Conservation (phyloP, 1,140 invertebrate species). For the Diorhabda sublineata region DNA sequence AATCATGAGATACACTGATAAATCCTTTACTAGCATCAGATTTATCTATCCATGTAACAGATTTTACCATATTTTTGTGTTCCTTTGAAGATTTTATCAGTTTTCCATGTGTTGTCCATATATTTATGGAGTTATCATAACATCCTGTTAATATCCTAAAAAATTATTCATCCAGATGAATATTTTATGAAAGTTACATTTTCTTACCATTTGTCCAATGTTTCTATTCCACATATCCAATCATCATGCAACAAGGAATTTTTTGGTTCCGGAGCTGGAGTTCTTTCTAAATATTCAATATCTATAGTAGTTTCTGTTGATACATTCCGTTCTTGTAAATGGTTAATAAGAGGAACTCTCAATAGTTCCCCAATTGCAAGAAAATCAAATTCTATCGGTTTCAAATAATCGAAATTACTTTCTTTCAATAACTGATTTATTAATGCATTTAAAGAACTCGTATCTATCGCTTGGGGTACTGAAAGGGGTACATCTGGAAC, state of each 20-base stretch:
- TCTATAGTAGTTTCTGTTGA: conserved; percentile 76
- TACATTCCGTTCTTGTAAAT: conserved; percentile 62
- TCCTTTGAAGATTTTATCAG: conserved; percentile 79
- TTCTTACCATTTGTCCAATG: conserved; percentile 63
- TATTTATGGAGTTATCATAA: conserved; percentile 88
- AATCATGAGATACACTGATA: conserved; percentile 86
- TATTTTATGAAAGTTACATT: neutral
- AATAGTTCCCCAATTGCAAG: conserved; percentile 78
- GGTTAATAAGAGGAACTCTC: conserved; percentile 61
- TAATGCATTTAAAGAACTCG: conserved; percentile 70
- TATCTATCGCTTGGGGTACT: conserved; percentile 65
- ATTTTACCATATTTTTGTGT: conserved; percentile 72
- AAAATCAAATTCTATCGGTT: conserved; percentile 81
- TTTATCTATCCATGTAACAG: conserved; percentile 77
- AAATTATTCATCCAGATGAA: conserved; percentile 17
- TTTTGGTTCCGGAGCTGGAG: conserved; percentile 83
- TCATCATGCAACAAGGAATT: conserved; percentile 91
- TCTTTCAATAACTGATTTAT: conserved; percentile 77
- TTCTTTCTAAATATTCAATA: conserved; percentile 85
- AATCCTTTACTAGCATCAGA: conserved; percentile 63
- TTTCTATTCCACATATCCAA: conserved; percentile 86
- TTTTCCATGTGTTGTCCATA: conserved; percentile 84
- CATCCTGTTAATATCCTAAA: conserved; percentile 86
- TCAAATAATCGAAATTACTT: conserved; percentile 49
- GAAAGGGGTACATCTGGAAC: conserved; percentile 80